These are phyloP conservation scores for Ochotona princeps DNA, from an alignment of 2,113 vertebrate species.

Conservation along the genomic window DNA sequence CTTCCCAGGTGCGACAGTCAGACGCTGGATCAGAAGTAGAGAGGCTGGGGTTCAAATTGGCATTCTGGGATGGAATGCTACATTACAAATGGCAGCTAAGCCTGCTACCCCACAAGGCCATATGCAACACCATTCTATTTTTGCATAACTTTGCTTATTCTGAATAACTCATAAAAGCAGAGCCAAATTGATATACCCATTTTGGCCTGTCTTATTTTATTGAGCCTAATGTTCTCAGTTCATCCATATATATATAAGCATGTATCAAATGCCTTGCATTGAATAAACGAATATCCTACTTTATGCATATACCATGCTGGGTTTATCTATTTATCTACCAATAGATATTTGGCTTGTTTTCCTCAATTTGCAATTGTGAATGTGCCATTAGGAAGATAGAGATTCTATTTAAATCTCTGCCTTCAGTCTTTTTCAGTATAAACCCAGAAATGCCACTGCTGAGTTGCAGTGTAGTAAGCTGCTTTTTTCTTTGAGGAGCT, in stretches of 20 bases:
- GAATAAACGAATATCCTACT: neutral
- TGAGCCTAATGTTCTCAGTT: neutral
- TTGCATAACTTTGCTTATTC: neutral
- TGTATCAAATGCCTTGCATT: neutral
- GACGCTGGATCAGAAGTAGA: no score
- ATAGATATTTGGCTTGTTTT: neutral
- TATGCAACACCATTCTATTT: neutral
- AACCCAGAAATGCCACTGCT: neutral
- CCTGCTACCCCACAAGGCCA: no score
- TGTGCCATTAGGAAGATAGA: neutral
- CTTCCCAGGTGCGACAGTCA: no score
- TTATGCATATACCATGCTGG: neutral
- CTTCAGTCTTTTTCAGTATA: conserved; percentile 1
- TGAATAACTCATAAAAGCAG: neutral
- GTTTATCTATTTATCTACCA: neutral
- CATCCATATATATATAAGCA: neutral
- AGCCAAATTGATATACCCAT: neutral
- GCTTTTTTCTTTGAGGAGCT: conserved; percentile 21
- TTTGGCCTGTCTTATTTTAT: neutral
- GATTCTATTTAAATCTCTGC: neutral
- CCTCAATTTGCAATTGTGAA: neutral
- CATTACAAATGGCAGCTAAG: no score
- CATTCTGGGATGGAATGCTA: no score
- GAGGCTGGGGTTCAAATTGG: no score
- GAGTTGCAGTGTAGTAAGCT: neutral